A percentile compares a stretch with the other conserved stretches of the same genome.
Conservation (phyloP, 2,113 vertebrate genomes). For the Gasterosteus nipponicus region DNA sequence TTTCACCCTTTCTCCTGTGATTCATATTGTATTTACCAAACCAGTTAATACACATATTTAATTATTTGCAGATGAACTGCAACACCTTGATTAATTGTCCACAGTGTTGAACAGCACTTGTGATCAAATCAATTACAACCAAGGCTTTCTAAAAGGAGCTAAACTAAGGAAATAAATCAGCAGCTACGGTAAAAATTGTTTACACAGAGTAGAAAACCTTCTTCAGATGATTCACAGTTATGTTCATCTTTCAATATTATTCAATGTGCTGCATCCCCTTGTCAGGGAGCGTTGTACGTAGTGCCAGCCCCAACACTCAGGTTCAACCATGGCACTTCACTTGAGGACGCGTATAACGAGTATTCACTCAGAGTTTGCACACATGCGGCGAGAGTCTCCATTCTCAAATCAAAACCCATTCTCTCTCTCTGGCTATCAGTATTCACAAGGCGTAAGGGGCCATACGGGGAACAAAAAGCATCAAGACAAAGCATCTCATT, state of each 20-base stretch:
- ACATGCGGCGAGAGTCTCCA: conserved; percentile 22
- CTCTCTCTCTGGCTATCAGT: not conserved
- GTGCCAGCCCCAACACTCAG: not conserved
- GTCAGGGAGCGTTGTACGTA: no score
- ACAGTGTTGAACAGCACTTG: not conserved
- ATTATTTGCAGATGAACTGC: not conserved
- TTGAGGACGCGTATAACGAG: not conserved
- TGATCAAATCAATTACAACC: not conserved
- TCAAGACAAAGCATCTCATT: conserved; percentile 33
- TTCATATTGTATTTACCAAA: not conserved
- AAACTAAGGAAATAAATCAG: not conserved
- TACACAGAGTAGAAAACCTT: not conserved
- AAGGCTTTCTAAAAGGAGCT: not conserved
- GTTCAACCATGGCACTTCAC: not conserved
- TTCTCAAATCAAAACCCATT: conserved; percentile 41
- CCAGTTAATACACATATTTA: not conserved
- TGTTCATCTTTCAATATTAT: not conserved
- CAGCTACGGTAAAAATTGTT: not conserved
- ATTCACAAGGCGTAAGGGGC: conserved; percentile 4
- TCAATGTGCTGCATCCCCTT: not conserved
- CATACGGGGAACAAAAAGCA: conserved; percentile 15
- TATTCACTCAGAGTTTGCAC: not conserved
- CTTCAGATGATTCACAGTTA: not conserved
- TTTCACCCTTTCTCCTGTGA: not conserved
- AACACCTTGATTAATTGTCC: not conserved